Conservation (phyloP, 2,113 vertebrate genomes). For the Hirundichthys speculiger region DNA sequence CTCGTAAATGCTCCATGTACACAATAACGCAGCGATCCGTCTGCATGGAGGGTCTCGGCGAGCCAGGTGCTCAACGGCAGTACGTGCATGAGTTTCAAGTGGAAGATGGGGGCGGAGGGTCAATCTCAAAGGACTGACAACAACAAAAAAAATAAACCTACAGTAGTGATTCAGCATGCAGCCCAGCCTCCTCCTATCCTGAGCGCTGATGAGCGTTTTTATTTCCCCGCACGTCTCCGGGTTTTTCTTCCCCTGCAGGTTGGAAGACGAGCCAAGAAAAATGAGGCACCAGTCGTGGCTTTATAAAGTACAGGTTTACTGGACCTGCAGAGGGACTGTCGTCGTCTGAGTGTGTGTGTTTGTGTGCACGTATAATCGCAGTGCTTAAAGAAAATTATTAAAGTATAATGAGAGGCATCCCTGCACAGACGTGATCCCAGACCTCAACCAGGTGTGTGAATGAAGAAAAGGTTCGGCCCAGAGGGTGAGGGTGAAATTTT, state of each 20-base stretch:
- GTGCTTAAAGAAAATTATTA: constrained; percentile 48
- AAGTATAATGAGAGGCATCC: constrained; percentile 51
- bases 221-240: constrained; percentile 3
- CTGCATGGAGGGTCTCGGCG: neutral
- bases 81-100: no score
- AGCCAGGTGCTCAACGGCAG: no score
- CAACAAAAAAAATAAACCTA: no score
- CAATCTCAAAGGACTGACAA: no score
- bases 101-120: no score
- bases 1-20: constrained; percentile 13
- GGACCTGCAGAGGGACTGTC: constrained; percentile 24
- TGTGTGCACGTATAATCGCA: constrained; percentile 12
- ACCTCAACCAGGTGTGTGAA: constrained; percentile 13
- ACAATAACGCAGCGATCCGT: neutral
- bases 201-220: constrained; percentile 29
- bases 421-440: constrained; percentile 26
- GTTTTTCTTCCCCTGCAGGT: neutral
- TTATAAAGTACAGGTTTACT: constrained; percentile 29
- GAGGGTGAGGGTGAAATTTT: no score
- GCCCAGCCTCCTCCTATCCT: no score
- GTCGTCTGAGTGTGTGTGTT: constrained; percentile 28
- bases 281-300: constrained; percentile 37
- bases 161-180: no score
- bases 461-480: neutral
- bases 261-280: constrained; percentile 24